Percentiles rank a stretch among this genome's conserved stretches.
phyloP scores from a whole-genome alignment of 2,888 invertebrate genomes.

The Cryptophagus acutangulus region DNA sequence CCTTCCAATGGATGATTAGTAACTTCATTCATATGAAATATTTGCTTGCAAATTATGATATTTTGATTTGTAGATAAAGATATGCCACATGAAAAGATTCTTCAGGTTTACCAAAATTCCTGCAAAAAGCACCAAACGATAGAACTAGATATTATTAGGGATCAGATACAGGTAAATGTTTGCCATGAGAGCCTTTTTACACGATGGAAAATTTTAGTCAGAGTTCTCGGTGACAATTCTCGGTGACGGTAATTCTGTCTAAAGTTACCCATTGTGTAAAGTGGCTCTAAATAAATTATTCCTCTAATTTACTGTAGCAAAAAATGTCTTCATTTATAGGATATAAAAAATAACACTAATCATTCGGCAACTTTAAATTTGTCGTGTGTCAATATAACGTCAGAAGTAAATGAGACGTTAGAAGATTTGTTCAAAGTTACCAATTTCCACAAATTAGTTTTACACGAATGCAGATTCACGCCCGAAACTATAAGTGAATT shows the following conservation, averaged over 20 bases:
- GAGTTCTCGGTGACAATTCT: no score
- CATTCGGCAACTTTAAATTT: slow-evolving; percentile 41
- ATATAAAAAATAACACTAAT: slow-evolving; percentile 41
- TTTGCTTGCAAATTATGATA: slow-evolving; percentile 3
- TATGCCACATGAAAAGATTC: slow-evolving; percentile 30
- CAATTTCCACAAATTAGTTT: slow-evolving; percentile 39
- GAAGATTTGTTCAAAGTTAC: slow-evolving; percentile 41
- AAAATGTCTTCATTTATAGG: slow-evolving; percentile 32
- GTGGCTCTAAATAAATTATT: not conserved
- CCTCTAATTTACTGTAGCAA: no score
- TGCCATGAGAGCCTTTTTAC: not conserved
- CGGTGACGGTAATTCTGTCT: no score
- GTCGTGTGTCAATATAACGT: slow-evolving; percentile 36
- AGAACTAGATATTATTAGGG: slow-evolving; percentile 36
- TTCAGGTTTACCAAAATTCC: slow-evolving; percentile 34
- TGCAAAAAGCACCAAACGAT: slow-evolving; percentile 38
- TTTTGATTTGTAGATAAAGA: slow-evolving; percentile 22
- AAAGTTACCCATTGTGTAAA: no score
- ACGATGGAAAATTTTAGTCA: not conserved
- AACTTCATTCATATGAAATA: slow-evolving; percentile 15
- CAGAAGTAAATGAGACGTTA: slow-evolving; percentile 42
- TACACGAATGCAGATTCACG: slow-evolving; percentile 40
- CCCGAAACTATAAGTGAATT: slow-evolving; percentile 40
- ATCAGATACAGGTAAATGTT: slow-evolving; percentile 31
- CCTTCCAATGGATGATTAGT: slow-evolving; percentile 31